Evolutionary conservation across 2,797 vertebrate genomes (phyloP), one percentile per base, ranked within the genome.

Genomic region (Tiaroga cobitis): DNA sequence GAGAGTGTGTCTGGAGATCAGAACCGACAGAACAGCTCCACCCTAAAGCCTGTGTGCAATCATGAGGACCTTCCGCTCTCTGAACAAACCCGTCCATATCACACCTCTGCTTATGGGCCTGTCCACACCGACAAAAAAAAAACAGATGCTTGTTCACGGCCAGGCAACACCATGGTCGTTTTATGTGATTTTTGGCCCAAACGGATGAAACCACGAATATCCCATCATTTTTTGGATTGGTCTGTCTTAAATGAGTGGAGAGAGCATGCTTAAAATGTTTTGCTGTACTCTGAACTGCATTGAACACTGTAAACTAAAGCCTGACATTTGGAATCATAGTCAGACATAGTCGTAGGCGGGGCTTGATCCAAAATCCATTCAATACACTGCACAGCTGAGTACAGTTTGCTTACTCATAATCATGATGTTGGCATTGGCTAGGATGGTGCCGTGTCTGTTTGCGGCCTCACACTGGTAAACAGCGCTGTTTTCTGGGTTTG

Each of bases 391-490:
- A 39, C 46, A 76, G 63, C 7, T 13, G 18, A 43, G 21, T 37
- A 11, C 18, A 68, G n/a, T 59, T 26, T 2, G 93, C 97, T 96
- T 90, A 99, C 98, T 97, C 90, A 99, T 95, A 13, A 99, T 95
- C 81, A 99, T 95, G 46, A 99, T 93, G 29, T 98, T 98, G 86
- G 96, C 97, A 0, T 95, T 99, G 34, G 96, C 93, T 70, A 99
- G 94, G 77, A 99, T 94, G 70, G 93, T 96, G 18, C 98, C 97
- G 0, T 99, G 97, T 81, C 90, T 93, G 91, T 99, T 99, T 72
- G 95, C 95, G 75, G 97, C 97, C 90, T 98, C 97, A 0, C 98
- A 99, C 90, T 99, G 98, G 90, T 96, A 99, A 41, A 98, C 97
- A 0, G 96, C 97, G 0, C 96, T 98, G 94, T 99, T 97, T 32